Evolutionary conservation across 92 coral and sea anemone genomes (phyloP).

Genomic region (Phenganax stokvisi): DNA sequence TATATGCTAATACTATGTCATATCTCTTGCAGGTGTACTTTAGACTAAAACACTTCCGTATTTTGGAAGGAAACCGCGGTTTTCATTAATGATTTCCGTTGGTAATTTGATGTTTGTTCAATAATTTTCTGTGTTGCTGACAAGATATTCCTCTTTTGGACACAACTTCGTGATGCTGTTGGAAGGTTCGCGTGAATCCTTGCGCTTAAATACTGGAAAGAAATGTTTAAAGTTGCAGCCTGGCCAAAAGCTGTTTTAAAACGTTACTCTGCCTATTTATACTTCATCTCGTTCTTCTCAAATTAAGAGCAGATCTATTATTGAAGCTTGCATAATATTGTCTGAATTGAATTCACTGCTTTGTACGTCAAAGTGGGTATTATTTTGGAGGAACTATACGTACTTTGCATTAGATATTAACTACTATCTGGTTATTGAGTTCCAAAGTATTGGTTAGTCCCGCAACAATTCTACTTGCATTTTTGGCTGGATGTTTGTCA

Average conservation of each 20-base stretch:
- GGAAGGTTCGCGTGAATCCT: neutral
- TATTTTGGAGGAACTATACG: neutral
- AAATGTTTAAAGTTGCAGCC: neutral
- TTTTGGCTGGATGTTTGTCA: neutral
- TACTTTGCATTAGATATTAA: neutral
- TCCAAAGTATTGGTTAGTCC: neutral
- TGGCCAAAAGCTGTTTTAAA: neutral
- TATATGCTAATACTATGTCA: neutral
- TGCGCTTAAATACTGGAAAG: neutral
- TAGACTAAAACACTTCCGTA: neutral
- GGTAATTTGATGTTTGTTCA: constrained; percentile 2
- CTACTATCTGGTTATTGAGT: too few relatives aligned
- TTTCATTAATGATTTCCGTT: neutral
- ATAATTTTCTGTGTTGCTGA: neutral
- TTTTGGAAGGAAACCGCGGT: constrained; percentile 11
- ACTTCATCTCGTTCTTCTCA: neutral
- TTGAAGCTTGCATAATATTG: neutral
- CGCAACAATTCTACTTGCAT: neutral
- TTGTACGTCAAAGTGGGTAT: neutral
- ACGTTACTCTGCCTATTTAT: neutral
- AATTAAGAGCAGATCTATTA: neutral
- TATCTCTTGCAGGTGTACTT: neutral
- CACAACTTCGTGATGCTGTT: neutral
- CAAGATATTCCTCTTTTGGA: neutral
- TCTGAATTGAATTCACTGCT: neutral